phyloP scores from a whole-genome alignment of 2,797 vertebrate species.

The Hippopotamyrus pictus region DNA sequence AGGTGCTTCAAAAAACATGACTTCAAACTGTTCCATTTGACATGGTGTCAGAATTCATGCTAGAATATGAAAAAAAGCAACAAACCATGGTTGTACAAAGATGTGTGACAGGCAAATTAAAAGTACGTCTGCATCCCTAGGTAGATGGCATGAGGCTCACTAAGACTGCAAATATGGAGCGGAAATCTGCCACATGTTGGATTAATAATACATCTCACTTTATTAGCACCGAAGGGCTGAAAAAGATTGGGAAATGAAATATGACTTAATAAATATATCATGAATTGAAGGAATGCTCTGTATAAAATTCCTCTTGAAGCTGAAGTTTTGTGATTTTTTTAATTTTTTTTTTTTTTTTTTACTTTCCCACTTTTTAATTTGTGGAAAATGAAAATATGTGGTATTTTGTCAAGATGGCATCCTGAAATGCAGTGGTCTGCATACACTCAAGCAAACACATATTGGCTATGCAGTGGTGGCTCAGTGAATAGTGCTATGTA shows the following conservation, averaged over 20 bases:
- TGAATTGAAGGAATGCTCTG: conserved; percentile 11
- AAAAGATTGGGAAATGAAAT: conserved; percentile 14
- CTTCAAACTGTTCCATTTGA: conserved; percentile 4
- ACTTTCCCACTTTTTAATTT: neutral
- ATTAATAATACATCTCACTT: conserved; percentile 26
- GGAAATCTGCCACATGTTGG: neutral
- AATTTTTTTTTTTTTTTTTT: neutral
- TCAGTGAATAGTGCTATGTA: neutral
- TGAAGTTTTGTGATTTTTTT: neutral
- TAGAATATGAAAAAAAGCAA: neutral
- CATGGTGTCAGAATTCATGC: neutral
- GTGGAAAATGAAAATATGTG: neutral
- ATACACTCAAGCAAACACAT: neutral
- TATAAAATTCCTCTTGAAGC: conserved; percentile 7
- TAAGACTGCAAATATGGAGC: neutral
- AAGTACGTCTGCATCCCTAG: neutral
- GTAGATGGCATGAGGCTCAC: neutral
- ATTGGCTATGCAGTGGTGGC: neutral
- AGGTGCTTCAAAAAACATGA: neutral
- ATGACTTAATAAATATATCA: conserved; percentile 15
- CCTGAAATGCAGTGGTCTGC: neutral
- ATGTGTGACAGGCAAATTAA: neutral
- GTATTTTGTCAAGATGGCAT: neutral
- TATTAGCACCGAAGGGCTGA: conserved; percentile 23
- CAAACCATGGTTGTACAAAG: neutral